Base-by-base conservation (phyloP, 2,113 vertebrate genomes). In the Takifugu bimaculatus region DNA sequence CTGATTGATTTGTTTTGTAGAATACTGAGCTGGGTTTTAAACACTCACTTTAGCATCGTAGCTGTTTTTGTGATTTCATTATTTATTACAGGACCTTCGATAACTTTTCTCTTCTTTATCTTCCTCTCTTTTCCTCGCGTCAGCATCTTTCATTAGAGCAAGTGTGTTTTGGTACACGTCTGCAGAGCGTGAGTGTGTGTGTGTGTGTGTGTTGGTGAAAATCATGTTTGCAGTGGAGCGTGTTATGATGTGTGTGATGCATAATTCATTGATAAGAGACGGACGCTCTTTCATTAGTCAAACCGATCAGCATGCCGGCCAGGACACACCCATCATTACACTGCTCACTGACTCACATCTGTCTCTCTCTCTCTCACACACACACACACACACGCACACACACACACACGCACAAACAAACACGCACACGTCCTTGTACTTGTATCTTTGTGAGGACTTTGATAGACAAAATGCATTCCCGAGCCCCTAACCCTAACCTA, bases 241-340 rank as follows among this genome's bases (percentile, higher is more conserved):
- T 86, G 80, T 72, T 80, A 60, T 65, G 67, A 77, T 72, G 49
- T 32, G 63, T 57, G 73, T 56, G 59, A 77, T 86, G 75, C 70
- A 86, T 86, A 69, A 84, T 86, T 86, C 75, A 86, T 66, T 70
- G 63, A 63, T 65, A 48, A 67, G 72, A 75, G 65, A 80, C 74
- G 65, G 72, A 59, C 72, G 79, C 44, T 73, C 55, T 80, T 84
- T 86, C 75, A 86, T 84, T 86, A 82, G 79, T 74, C 44, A 60
- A 79, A 80, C 74, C 70, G 66, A 70, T 54, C 15, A 28, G 64
- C 69, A 67, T 57, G 58, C 62, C 13, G 26, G 26, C 28, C 27
- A 32, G 50, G 68, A 74, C 35, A 51, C 81, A 80, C 76, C 79
- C 78, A 53, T 72, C 65, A 80, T 80, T 77, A 70, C 70, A 69